Percentiles rank a stretch among this genome's conserved stretches.
These are phyloP conservation scores for Nesometra sesokonis DNA, from an alignment of 35 echinoderm and acorn worm genomes.

Conservation along the genomic window DNA sequence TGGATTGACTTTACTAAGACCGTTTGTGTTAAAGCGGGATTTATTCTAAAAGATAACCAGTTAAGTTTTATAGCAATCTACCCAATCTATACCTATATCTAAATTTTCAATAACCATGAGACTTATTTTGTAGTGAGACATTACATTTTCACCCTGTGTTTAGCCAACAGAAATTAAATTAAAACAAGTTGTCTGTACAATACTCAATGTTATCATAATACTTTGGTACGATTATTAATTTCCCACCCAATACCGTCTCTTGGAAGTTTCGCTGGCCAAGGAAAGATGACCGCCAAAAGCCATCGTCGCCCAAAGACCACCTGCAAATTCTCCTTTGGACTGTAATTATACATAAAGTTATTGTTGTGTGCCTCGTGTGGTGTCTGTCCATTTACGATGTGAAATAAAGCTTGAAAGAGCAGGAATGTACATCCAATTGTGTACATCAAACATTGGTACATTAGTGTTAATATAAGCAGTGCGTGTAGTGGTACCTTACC, in stretches of 20 bases:
- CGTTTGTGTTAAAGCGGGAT: too few species aligned
- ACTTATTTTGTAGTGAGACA: too few species aligned
- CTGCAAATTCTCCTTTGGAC: slow-evolving; percentile 46
- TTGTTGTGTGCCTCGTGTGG: slow-evolving; percentile 62
- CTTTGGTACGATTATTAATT: neutral
- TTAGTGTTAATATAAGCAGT: slow-evolving; percentile 49
- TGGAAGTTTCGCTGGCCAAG: neutral
- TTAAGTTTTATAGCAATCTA: too few species aligned
- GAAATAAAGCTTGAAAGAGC: slow-evolving; percentile 29
- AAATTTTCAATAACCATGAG: too few species aligned
- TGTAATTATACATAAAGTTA: slow-evolving; percentile 33
- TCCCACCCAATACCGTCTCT: neutral
- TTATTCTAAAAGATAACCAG: too few species aligned
- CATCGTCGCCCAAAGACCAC: slow-evolving; percentile 58
- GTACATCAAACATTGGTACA: slow-evolving; percentile 51
- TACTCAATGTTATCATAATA: too few species aligned
- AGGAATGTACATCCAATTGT: slow-evolving; percentile 26
- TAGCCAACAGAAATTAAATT: too few species aligned
- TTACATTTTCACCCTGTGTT: too few species aligned
- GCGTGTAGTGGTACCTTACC: slow-evolving; percentile 37
- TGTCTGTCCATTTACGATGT: slow-evolving; percentile 53
- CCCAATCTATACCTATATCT: too few species aligned
- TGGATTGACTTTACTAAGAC: too few species aligned
- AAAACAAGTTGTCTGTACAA: too few species aligned
- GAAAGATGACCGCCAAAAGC: slow-evolving; percentile 69